Evolutionary conservation across 2,797 vertebrate species (phyloP).

Genomic region (Chrysocyon brachyurus): DNA sequence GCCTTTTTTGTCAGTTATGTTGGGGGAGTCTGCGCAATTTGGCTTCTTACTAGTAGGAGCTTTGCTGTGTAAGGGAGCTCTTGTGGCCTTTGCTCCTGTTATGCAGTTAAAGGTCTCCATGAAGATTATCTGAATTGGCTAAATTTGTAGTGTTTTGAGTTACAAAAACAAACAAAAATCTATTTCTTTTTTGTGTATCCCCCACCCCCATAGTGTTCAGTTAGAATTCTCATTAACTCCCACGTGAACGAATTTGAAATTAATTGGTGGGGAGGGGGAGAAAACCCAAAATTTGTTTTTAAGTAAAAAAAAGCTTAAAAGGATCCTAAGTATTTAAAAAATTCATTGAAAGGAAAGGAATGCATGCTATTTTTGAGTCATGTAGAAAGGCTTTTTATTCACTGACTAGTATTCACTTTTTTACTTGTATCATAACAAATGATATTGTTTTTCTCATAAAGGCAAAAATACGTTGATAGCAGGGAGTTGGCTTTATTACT

Average conservation of each 20-base stretch:
- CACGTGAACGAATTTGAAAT: conserved; percentile 54
- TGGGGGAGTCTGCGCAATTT: background rate
- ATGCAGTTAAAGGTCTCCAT: background rate
- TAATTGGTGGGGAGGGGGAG: background rate
- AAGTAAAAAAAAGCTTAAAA: conserved; percentile 30
- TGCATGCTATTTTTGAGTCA: conserved; percentile 50
- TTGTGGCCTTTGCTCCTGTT: background rate
- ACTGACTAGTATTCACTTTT: conserved; percentile 48
- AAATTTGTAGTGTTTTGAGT: background rate
- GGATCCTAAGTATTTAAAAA: conserved; percentile 38
- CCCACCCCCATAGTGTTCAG: background rate
- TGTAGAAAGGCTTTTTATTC: conserved; percentile 70
- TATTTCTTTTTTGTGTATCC: conserved; percentile 24
- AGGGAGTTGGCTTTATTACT: conserved; percentile 38
- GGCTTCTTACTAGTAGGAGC: background rate
- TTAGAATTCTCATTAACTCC: conserved; percentile 53
- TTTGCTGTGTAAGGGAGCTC: background rate
- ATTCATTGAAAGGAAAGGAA: conserved; percentile 48
- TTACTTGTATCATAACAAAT: conserved; percentile 17
- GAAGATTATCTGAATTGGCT: conserved; percentile 19
- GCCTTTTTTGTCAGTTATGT: background rate
- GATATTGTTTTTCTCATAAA: conserved; percentile 44
- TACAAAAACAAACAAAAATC: background rate
- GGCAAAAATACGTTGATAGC: conserved; percentile 56
- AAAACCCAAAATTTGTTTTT: background rate